Conservation (phyloP, 2,797 vertebrate species). For the Apodemus agrarius region DNA sequence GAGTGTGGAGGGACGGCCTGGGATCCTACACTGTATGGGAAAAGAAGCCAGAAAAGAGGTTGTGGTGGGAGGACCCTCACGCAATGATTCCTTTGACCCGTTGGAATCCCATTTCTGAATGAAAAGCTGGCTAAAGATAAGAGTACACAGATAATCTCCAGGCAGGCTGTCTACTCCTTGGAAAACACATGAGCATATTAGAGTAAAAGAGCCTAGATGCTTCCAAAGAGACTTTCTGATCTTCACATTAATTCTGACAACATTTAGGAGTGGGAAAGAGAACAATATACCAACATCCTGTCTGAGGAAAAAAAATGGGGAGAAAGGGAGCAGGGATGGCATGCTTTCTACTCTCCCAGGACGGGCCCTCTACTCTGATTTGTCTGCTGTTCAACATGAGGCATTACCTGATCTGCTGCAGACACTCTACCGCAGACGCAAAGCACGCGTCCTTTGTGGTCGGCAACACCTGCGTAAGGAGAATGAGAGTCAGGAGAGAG, state of each 20-base stretch:
- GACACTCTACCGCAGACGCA: slow-evolving; percentile 95
- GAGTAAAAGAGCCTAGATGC: background rate
- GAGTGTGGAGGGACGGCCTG: no score
- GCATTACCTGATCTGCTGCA: slow-evolving; percentile 98
- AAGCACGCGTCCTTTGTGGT: slow-evolving; percentile 96
- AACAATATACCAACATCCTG: background rate
- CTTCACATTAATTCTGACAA: background rate
- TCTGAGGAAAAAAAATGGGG: background rate
- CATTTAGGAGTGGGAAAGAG: background rate
- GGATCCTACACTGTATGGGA: background rate
- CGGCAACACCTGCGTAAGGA: slow-evolving; percentile 90
- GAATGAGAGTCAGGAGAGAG: slow-evolving; percentile 13
- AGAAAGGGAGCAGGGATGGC: background rate
- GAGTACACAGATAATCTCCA: background rate
- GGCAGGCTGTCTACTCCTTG: background rate
- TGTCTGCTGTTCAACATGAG: background rate
- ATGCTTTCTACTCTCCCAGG: background rate
- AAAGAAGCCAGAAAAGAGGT: background rate
- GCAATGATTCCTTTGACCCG: background rate
- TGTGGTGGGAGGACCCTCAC: background rate
- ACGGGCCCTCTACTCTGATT: background rate
- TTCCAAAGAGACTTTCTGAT: slow-evolving; percentile 16
- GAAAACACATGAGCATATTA: background rate
- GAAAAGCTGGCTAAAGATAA: background rate
- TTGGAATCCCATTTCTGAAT: background rate